Conservation (phyloP, 2,888 invertebrate species). For the Malthinus flaveolus region DNA sequence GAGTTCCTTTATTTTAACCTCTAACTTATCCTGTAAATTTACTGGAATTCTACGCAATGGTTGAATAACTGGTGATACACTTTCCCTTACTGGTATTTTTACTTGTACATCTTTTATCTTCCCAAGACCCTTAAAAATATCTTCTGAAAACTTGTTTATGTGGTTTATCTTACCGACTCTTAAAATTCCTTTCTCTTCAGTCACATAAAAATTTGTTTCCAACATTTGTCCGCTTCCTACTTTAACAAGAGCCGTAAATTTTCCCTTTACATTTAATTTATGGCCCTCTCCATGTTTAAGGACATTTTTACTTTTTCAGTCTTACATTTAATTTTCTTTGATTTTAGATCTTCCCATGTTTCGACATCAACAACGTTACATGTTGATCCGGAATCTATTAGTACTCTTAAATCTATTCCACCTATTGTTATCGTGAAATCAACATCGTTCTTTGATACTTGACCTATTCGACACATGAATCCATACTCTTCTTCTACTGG, state of each 20-base stretch:
- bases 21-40: constrained; percentile 21
- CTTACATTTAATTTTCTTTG: not conserved
- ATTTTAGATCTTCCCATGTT: not conserved
- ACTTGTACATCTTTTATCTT: constrained; percentile 30
- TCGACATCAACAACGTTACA: not conserved
- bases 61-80: constrained; percentile 24
- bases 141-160: not conserved
- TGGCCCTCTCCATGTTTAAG: not conserved
- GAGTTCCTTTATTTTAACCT: constrained; percentile 21
- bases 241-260: constrained; percentile 4
- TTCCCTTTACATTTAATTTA: constrained; percentile 6
- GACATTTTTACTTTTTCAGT: not conserved
- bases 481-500: not conserved
- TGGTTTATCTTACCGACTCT: not conserved
- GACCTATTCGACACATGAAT: not conserved
- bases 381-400: not conserved
- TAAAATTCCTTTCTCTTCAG: not conserved
- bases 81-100: constrained; percentile 26
- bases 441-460: not conserved
- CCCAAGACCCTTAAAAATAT: constrained; percentile 26
- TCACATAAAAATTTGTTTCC: constrained; percentile 9
- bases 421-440: not conserved
- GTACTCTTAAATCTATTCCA: not conserved
- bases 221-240: not conserved
- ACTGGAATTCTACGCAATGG: constrained; percentile 30